Evolutionary conservation across 2,888 invertebrate genomes (phyloP), one percentile per base, ranked within the genome.

Genomic region (Drosophila anomalata): DNA sequence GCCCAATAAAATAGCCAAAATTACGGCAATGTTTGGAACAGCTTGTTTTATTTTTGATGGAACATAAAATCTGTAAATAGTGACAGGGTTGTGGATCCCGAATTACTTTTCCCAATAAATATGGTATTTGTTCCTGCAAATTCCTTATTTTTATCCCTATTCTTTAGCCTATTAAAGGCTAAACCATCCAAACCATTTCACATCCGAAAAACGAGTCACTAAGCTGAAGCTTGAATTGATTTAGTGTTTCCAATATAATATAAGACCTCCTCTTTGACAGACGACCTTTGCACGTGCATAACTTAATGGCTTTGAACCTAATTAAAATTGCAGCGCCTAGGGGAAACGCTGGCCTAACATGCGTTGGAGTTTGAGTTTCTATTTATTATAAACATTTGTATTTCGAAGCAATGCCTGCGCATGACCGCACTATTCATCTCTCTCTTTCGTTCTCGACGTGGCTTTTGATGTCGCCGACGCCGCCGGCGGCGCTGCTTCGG

Each of bases 401-500:
- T 22, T 17, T 17, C 17, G 17, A 20, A 68, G 17, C 11, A 39
- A 2, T 24, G 67, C 68, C 65, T 65, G 65, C 65, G 65, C 65
- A 65, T 65, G 65, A 67, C 39, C 57, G 39, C 68, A 67, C 39
- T 39, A 44, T 44, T 11, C n/a, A 31, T 50, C 7, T 31, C 42
- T 53, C 56, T 60, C 46, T 42, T 39, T 48, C 46, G 46, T 68
- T 68, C 60, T 76, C 58, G 67, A 55, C 52, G 53, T 55, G 65
- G 73, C 73, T 55, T 71, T 71, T 66, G 67, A 57, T 73, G 71
- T 67, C 57, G 74, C 57, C 74, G 57, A 62, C 62, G 56, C 60
- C 57, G 77, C 66, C 77, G 62, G 76, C 75, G 50, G 53, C 78
- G 61, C 65, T 78, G 75, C 66, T 59, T 71, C 71, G 75, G 73